Base-by-base conservation (phyloP, 2,113 vertebrate species). In the Lamprologus tigripictilis region DNA sequence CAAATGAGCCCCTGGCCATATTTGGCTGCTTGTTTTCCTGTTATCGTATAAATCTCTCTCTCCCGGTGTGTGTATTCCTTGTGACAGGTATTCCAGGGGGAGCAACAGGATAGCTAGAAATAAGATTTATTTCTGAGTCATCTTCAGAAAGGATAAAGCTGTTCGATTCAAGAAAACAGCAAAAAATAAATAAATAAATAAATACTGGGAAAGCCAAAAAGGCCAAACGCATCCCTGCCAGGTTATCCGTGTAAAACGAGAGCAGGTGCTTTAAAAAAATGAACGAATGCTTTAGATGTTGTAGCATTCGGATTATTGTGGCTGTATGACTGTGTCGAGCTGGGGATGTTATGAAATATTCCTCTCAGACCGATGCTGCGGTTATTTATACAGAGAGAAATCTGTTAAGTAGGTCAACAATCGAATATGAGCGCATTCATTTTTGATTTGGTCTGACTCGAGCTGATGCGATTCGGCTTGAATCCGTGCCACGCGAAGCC, bases 351-450 rank as follows among this genome's bases (percentile, higher is more conserved):
- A 80, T 66, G 83, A 91, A 87, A 87, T 45, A 42, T 42, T 82
- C 55, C 86, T 86, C 73, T 81, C 61, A n/a, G 58, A 66, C 63
- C 42, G 19, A 68, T 6, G 78, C 81, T 33, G 76, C 28, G 21
- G 88, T 90, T 93, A 88, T 92, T 94, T 93, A 89, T 87, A 81
- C 42, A 66, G 83, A 82, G 84, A 79, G 37, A 76, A 21, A 82
- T 85, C 42, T 83, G 88, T 92, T 84, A 89, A 94, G 89, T 91
- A 86, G 92, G 92, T 92, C 92, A 91, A 87, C 88, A 87, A 90
- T 42, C 47, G 47, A 80, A 90, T 82, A 37, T 2, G 49, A 73
- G 79, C 4, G 3, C 82, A 66, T 92, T 82, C n/a, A n/a, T 66
- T 89, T 91, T 88, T 80, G 11, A 88, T 92, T 87, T 66, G 85